Conservation (phyloP, 2,113 vertebrate species). For the Aldabrachelys gigantea region DNA sequence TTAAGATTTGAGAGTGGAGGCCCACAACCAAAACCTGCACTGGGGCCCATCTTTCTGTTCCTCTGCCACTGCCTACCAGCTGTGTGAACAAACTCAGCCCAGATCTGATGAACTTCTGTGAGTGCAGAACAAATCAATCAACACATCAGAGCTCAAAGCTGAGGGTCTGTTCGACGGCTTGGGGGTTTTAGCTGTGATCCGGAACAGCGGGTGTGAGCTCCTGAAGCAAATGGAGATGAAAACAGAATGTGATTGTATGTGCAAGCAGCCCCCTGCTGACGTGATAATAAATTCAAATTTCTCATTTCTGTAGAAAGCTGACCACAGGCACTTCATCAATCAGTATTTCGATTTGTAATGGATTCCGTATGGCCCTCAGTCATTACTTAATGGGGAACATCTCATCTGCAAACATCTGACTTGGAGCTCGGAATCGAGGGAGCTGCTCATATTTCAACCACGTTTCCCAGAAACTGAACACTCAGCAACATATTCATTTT, state of each 20-base stretch:
- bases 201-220: conserved; percentile 50
- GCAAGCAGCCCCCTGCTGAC: conserved; percentile 72
- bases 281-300: conserved; percentile 77
- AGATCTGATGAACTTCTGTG: conserved; percentile 57
- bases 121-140: conserved; percentile 54
- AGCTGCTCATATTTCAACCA: conserved; percentile 76
- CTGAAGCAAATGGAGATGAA: conserved; percentile 59
- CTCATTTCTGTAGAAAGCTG: conserved; percentile 77
- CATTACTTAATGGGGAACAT: conserved; percentile 78
- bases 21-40: neutral
- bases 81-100: conserved; percentile 50
- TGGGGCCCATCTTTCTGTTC: neutral
- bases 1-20: neutral
- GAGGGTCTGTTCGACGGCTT: conserved; percentile 51
- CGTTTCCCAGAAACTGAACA: conserved; percentile 78
- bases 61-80: neutral
- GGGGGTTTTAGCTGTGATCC: conserved; percentile 44
- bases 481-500: conserved; percentile 78
- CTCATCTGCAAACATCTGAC: conserved; percentile 74
- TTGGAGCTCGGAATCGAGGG: conserved; percentile 53
- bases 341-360: conserved; percentile 76
- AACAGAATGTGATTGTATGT: conserved; percentile 69
- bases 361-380: conserved; percentile 75
- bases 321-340: conserved; percentile 80
- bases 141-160: conserved; percentile 48